Conservation (phyloP, 23 tunicate species). For the Clavelina lepadiformis region DNA sequence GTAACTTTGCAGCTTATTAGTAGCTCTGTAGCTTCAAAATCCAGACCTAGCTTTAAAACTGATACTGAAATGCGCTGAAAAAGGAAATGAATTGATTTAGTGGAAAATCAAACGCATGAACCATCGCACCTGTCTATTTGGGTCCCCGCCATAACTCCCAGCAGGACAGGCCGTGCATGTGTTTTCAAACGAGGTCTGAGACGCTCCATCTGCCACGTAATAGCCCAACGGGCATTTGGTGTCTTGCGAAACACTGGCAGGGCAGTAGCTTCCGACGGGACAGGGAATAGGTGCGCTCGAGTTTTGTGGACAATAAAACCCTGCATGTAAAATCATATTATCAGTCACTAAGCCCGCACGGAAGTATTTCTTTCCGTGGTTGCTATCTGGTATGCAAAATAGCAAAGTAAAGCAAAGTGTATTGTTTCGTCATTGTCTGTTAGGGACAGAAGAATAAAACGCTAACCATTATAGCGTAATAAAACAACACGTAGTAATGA, state of each 20-base stretch:
- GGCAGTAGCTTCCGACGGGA: conserved; percentile 76
- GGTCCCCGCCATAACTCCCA: conserved; percentile 75
- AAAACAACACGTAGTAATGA: no score
- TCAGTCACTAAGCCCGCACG: no score
- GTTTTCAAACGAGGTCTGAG: conserved; percentile 46
- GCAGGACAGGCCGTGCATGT: conserved; percentile 76
- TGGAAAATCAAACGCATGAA: no score
- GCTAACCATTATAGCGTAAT: no score
- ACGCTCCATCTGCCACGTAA: conserved; percentile 53
- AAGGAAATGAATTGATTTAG: neutral
- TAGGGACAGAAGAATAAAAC: neutral
- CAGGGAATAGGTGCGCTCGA: conserved; percentile 71
- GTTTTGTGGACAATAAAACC: conserved; percentile 77
- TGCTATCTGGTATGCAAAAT: no score
- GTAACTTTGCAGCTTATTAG: no score
- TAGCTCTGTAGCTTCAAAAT: no score
- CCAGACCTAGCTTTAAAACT: no score
- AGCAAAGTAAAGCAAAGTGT: no score
- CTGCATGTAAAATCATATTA: conserved; percentile 30
- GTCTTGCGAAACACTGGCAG: conserved; percentile 23
- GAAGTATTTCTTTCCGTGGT: no score
- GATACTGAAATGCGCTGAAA: no score
- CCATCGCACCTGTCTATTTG: conserved; percentile 55
- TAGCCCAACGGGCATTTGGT: conserved; percentile 87
- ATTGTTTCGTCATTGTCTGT: no score